phyloP scores from a whole-genome alignment of 1,140 invertebrate species.

The Laupala kohalensis region DNA sequence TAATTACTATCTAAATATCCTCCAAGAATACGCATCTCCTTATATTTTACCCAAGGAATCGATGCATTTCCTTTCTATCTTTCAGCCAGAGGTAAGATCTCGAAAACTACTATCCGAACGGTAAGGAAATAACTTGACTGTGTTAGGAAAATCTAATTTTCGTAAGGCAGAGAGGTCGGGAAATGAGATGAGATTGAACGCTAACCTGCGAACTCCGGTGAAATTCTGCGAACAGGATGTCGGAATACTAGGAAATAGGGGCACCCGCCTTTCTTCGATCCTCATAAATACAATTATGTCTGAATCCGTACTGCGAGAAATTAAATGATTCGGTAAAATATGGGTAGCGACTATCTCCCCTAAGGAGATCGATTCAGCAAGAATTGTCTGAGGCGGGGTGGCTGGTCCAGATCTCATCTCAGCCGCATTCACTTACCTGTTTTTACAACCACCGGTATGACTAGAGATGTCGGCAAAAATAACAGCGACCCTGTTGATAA shows the following conservation, averaged over 20 bases:
- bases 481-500: not conserved
- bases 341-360: not conserved
- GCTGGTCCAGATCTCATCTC: not conserved
- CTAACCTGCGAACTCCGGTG: not conserved
- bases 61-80: not conserved
- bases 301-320: not conserved
- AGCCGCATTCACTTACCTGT: not conserved
- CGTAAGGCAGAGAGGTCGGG: not conserved
- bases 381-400: not conserved
- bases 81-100: not conserved
- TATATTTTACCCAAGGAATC: too few species aligned
- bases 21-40: too few species aligned
- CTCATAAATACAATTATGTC: not conserved
- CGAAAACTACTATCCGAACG: not conserved
- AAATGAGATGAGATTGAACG: not conserved
- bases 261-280: not conserved
- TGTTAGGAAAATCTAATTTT: not conserved
- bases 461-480: not conserved
- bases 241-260: not conserved
- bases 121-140: not conserved
- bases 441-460: not conserved
- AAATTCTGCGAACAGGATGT: not conserved
- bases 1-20: too few species aligned
- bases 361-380: not conserved
- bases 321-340: not conserved